Percentiles rank a stretch among this genome's conserved stretches.
Conservation (phyloP, 2,113 vertebrate genomes). For the Misgurnus mizolepis region DNA sequence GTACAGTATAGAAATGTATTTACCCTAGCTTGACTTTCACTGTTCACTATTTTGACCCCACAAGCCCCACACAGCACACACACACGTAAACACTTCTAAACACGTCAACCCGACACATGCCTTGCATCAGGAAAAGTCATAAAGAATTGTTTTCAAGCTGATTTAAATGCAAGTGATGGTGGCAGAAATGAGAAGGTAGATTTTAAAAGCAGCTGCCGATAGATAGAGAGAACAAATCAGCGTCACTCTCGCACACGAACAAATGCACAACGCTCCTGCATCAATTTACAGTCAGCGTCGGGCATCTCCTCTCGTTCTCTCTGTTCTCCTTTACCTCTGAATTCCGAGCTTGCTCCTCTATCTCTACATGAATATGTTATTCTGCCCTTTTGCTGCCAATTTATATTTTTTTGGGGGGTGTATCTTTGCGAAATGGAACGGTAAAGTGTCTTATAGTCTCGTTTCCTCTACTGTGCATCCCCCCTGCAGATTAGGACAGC, state of each 20-base stretch:
- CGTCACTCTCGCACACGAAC: constrained; percentile 49
- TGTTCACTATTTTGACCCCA: constrained; percentile 62
- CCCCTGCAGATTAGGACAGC: constrained; percentile 55
- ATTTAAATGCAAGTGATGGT: constrained; percentile 70
- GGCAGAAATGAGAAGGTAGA: constrained; percentile 57
- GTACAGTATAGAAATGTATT: constrained; percentile 38
- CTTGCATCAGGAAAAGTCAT: constrained; percentile 38
- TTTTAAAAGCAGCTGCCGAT: constrained; percentile 54
- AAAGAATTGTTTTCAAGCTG: constrained; percentile 51
- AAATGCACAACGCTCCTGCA: constrained; percentile 62
- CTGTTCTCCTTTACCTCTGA: constrained; percentile 22
- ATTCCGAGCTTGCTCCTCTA: constrained; percentile 63
- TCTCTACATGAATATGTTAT: constrained; percentile 65
- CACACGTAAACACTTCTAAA: constrained; percentile 67
- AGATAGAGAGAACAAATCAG: constrained; percentile 58
- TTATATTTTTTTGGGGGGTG: constrained; percentile 62
- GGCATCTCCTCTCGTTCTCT: constrained; percentile 51
- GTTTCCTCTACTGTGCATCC: constrained; percentile 48
- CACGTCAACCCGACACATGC: constrained; percentile 62
- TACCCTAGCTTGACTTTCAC: constrained; percentile 49
- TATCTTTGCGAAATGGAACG: constrained; percentile 75
- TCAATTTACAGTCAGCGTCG: constrained; percentile 64
- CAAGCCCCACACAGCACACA: constrained; percentile 51
- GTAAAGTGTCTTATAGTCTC: constrained; percentile 61
- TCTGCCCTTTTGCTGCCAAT: constrained; percentile 58